These are phyloP conservation scores for Cydia fagiglandana DNA, from an alignment of 1,140 invertebrate species.

Conservation along the genomic window DNA sequence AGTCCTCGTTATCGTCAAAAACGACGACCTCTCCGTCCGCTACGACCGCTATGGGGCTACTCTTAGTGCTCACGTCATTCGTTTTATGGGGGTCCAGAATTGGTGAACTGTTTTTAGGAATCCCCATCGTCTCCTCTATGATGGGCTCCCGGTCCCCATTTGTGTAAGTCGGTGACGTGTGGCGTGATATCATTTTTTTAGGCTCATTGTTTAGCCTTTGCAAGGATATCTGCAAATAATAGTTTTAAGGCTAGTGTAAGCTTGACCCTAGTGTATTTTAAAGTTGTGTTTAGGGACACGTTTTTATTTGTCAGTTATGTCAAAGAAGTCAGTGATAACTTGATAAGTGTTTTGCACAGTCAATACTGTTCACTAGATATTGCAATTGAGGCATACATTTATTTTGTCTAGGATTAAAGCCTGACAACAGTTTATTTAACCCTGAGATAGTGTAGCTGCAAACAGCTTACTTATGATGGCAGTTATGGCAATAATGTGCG, in stretches of 20 bases:
- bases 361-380: neutral
- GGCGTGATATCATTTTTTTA: conserved; percentile 78
- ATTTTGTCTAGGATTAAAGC: neutral
- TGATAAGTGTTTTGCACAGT: neutral
- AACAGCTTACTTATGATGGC: too few species aligned
- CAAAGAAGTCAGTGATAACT: neutral
- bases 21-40: conserved; percentile 87
- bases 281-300: neutral
- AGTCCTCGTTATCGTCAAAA: conserved; percentile 89
- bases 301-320: neutral
- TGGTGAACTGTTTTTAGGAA: conserved; percentile 76
- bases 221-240: conserved; percentile 63
- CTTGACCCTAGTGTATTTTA: conserved; percentile 8
- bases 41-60: conserved; percentile 80
- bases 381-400: neutral
- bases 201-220: conserved; percentile 72
- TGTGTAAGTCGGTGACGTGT: conserved; percentile 78
- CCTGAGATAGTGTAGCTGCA: too few species aligned
- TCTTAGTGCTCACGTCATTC: conserved; percentile 68
- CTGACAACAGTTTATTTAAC: too few species aligned
- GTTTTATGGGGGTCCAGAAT: conserved; percentile 76
- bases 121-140: conserved; percentile 63
- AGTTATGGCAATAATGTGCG: too few species aligned
- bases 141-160: conserved; percentile 65
- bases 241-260: conserved; percentile 15